These are phyloP conservation scores for Eumerus sabulonum DNA, from an alignment of 2,888 invertebrate genomes.

Conservation along the genomic window DNA sequence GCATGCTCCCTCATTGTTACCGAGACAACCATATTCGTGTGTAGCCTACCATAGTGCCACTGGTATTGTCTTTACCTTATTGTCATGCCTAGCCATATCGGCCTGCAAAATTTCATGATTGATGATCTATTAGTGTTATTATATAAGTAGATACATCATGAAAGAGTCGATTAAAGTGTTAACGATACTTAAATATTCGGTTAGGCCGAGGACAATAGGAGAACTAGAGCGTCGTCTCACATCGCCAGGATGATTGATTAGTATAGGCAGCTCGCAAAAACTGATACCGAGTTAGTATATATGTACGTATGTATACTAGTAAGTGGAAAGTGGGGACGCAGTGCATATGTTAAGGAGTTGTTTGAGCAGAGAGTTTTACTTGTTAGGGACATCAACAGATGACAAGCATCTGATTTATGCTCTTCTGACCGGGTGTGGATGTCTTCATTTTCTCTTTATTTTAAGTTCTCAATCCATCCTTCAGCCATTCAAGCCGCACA, in stretches of 20 bases:
- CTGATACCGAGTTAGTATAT: neutral
- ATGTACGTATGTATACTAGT: no score
- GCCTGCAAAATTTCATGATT: slow-evolving; percentile 50
- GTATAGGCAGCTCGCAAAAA: slow-evolving; percentile 6
- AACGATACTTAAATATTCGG: slow-evolving; percentile 36
- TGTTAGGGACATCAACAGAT: slow-evolving; percentile 48
- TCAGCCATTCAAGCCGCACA: slow-evolving; percentile 2
- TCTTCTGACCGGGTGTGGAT: neutral
- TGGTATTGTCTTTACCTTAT: slow-evolving; percentile 29
- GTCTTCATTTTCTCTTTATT: slow-evolving; percentile 18
- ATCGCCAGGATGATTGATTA: slow-evolving; percentile 50
- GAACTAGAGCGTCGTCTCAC: no score
- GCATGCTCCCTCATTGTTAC: neutral
- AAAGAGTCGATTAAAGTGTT: slow-evolving; percentile 57
- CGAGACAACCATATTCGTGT: slow-evolving; percentile 1
- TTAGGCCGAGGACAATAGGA: slow-evolving; percentile 4
- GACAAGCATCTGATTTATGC: slow-evolving; percentile 62
- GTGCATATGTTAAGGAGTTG: slow-evolving; percentile 46
- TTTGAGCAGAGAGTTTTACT: slow-evolving; percentile 13
- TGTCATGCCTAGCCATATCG: neutral
- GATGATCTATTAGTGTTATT: slow-evolving; percentile 51
- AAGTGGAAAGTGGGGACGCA: slow-evolving; percentile 13
- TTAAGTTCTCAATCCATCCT: slow-evolving; percentile 48
- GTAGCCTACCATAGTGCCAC: slow-evolving; percentile 28
- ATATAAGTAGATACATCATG: slow-evolving; percentile 48